Conservation (phyloP, 2,113 vertebrate genomes). For the Dermatemys mawii region DNA sequence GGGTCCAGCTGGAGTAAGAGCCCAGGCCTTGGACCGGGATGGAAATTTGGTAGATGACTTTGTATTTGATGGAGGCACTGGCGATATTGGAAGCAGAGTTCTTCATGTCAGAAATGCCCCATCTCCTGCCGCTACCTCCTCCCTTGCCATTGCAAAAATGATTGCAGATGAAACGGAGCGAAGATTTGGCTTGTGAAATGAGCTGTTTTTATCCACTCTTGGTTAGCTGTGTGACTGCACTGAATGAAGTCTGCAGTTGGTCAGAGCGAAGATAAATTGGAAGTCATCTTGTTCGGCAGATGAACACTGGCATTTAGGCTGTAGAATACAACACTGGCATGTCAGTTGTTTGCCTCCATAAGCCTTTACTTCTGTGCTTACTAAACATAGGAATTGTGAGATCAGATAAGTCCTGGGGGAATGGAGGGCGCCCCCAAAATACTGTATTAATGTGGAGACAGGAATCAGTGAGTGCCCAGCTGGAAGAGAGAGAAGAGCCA, state of each 20-base stretch:
- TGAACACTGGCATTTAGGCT: neutral
- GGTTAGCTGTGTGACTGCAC: neutral
- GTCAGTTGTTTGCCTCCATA: neutral
- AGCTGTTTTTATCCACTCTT: rapidly evolving
- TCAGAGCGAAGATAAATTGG: neutral
- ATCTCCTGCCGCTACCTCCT: constrained; percentile 96
- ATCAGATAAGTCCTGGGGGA: neutral
- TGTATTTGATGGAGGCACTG: constrained; percentile 92
- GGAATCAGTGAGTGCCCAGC: neutral
- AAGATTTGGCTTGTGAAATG: constrained; percentile 82
- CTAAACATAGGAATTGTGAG: rapidly evolving
- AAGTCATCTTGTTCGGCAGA: neutral
- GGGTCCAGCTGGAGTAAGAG: constrained; percentile 93
- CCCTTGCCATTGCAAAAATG: constrained; percentile 91
- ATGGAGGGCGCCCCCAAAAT: neutral
- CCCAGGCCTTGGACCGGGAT: constrained; percentile 88
- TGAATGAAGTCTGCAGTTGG: neutral
- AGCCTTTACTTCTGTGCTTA: neutral
- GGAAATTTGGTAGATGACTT: constrained; percentile 96
- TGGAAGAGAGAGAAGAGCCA: neutral
- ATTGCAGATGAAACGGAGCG: constrained; percentile 86
- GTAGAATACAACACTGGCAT: neutral
- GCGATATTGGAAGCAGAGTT: constrained; percentile 83
- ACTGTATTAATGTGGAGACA: neutral
- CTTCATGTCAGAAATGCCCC: constrained; percentile 96